Evolutionary conservation across 2,888 invertebrate species (phyloP), one percentile per base, ranked within the genome.

Genomic region (Siphlonurus alternatus): DNA sequence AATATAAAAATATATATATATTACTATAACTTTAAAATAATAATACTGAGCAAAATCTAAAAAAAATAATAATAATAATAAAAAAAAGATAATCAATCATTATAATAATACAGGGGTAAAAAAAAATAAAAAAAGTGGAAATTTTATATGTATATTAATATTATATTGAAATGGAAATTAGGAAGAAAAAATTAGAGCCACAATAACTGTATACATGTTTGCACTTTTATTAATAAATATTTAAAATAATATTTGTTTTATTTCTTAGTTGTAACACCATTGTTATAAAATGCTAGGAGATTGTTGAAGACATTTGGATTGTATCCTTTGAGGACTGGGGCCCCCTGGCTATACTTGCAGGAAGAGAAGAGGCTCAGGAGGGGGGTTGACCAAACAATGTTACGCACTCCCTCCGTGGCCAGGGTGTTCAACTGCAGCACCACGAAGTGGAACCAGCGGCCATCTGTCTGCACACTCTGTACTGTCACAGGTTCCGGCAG

Each of bases 381-480:
- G 22, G 85, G 81, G 61, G 81, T 80, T 70, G 83, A 82, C 81
- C 89, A 95, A 83, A 88, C 90, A 68, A 88, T 80, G 76, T 96
- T 96, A 73, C 85, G 89, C 0, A 79, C 74, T 24, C 81, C 81
- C 23, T 80, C 78, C 18, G 70, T 73, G 1, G 81, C 79, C 51
- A 91, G 76, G 0, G 89, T 89, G 71, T 93, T 92, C 18, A 96
- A 77, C 76, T 96, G 93, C 65, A 89, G 83, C 20, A 91, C 82
- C 2, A 88, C 86, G 73, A 94, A 93, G 72, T 92, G 86, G 72
- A 88, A 90, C 54, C 79, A 76, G 68, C 82, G 78, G 1, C 91
- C 88, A 73, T 93, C 86, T 2, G 89, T 86, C 69, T 91, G 89
- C 68, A 95, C 80, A 72, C 87, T 86, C 73, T 95, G 94, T 1